Evolutionary conservation across 2,888 invertebrate species (phyloP).

Genomic region (Seira ritae): DNA sequence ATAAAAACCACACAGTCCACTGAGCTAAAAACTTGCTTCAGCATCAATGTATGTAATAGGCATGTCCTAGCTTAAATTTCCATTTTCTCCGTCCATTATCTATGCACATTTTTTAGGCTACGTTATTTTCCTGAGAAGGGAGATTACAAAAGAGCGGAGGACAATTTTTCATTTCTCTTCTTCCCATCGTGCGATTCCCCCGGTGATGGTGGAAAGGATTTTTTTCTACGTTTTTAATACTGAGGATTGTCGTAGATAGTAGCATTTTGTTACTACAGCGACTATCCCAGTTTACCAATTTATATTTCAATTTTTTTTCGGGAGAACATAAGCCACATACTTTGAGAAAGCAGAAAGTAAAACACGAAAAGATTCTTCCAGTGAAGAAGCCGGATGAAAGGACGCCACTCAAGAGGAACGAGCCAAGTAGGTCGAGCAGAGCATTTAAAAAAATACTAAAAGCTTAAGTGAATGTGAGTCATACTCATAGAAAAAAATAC

Average conservation of each 20-base stretch:
- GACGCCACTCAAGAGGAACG: background rate
- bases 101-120: constrained; percentile 8
- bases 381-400: background rate
- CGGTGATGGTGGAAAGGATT: background rate
- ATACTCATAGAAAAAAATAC: background rate
- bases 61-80: background rate
- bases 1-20: background rate
- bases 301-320: background rate
- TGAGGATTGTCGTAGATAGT: background rate
- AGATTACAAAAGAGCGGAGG: constrained; percentile 10
- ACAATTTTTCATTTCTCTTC: constrained; percentile 16
- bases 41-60: no score
- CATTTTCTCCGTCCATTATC: constrained; percentile 11
- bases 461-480: background rate
- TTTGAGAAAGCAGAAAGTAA: background rate
- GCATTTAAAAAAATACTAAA: background rate
- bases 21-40: constrained; percentile 17
- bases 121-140: background rate
- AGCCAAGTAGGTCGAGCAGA: background rate
- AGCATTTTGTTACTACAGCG: background rate
- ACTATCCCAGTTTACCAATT: background rate
- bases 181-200: background rate
- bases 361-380: background rate
- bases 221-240: background rate
- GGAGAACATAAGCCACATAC: constrained; percentile 2